phyloP scores from a whole-genome alignment of 2,113 vertebrate genomes.

The Mirza zaza region DNA sequence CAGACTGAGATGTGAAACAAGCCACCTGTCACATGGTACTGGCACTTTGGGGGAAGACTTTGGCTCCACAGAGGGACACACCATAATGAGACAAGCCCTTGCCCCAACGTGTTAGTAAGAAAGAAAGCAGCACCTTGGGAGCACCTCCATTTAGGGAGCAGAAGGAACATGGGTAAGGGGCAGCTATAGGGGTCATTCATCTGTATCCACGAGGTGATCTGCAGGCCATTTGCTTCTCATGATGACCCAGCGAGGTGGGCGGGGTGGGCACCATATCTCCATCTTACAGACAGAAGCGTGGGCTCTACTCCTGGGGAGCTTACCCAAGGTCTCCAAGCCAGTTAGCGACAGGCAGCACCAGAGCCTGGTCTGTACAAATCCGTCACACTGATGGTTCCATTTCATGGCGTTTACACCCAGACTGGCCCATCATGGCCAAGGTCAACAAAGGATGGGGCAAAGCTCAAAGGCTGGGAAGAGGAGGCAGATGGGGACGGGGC shows the following conservation, averaged over 20 bases:
- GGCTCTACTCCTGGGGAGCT: neutral
- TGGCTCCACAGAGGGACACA: neutral
- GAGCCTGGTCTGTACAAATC: neutral
- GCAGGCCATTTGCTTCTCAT: neutral
- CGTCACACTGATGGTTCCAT: neutral
- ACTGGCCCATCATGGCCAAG: neutral
- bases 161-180: neutral
- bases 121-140: neutral
- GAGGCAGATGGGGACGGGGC: neutral
- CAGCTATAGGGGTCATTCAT: too few species aligned
- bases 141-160: neutral
- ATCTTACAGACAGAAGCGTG: neutral
- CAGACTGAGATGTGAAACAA: neutral
- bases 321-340: neutral
- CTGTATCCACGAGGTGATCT: neutral
- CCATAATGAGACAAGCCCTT: neutral
- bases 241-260: neutral
- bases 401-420: neutral
- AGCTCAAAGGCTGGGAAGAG: neutral
- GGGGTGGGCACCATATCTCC: neutral
- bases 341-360: neutral
- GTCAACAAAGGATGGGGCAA: neutral
- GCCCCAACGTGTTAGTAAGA: neutral
- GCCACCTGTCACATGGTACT: neutral
- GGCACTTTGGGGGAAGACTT: neutral